Evolutionary conservation across 2,888 invertebrate species (phyloP).

Genomic region (Dolichopus griseipennis): DNA sequence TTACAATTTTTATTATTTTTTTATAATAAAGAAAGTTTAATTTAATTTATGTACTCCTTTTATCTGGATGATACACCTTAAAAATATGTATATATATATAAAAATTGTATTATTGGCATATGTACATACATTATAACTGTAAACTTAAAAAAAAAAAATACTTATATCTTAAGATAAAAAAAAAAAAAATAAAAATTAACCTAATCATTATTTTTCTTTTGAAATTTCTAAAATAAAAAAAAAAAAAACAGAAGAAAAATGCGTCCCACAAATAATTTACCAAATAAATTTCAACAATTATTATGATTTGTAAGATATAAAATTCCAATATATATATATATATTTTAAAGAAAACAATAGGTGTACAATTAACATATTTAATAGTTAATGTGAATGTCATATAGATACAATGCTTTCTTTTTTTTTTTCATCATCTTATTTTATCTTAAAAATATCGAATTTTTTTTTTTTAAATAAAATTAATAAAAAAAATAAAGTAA

Average conservation of each 20-base stretch:
- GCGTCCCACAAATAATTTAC: background rate
- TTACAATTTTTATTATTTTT: background rate
- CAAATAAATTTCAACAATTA: background rate
- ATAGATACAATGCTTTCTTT: too few relatives aligned
- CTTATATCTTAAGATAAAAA: background rate
- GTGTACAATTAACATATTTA: slow-evolving; percentile 1
- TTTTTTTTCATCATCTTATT: too few relatives aligned
- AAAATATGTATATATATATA: too few relatives aligned
- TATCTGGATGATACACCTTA: slow-evolving; percentile 6
- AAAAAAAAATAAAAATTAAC: background rate
- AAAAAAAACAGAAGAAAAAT: background rate
- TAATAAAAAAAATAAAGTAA: too few relatives aligned
- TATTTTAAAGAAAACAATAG: background rate
- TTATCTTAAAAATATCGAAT: too few relatives aligned
- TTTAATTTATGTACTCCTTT: background rate
- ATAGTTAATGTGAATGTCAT: background rate
- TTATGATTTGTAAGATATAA: background rate
- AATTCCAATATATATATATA: too few relatives aligned
- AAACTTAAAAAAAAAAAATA: too few relatives aligned
- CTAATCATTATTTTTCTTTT: slow-evolving; percentile 6
- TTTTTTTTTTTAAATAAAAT: too few relatives aligned
- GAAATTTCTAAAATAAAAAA: background rate
- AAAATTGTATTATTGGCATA: too few relatives aligned
- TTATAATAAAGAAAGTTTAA: background rate
- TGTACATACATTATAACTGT: too few relatives aligned